Evolutionary conservation across 1,140 invertebrate genomes (phyloP).

Genomic region (Bombyx mori): ASM3026992v2 NC_085130.1:3141501-3142000

Average conservation of each 20-base stretch:
- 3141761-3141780: no score
- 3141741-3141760: no score
- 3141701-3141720: neutral
- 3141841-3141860: neutral
- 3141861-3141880: neutral
- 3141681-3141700: neutral
- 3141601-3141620: neutral
- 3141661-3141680: neutral
- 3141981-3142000: neutral
- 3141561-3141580: neutral
- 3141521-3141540: conserved; percentile 3
- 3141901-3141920: neutral
- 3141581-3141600: neutral
- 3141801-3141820: neutral
- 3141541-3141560: neutral
- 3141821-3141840: neutral
- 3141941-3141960: neutral
- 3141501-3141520: conserved; percentile 3
- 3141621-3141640: neutral
- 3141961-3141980: neutral
- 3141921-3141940: neutral
- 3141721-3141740: no score
- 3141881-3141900: neutral
- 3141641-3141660: neutral
- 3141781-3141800: neutral